Evolutionary conservation across 2,888 invertebrate genomes (phyloP).

Genomic region (Desoria tigrina): DNA sequence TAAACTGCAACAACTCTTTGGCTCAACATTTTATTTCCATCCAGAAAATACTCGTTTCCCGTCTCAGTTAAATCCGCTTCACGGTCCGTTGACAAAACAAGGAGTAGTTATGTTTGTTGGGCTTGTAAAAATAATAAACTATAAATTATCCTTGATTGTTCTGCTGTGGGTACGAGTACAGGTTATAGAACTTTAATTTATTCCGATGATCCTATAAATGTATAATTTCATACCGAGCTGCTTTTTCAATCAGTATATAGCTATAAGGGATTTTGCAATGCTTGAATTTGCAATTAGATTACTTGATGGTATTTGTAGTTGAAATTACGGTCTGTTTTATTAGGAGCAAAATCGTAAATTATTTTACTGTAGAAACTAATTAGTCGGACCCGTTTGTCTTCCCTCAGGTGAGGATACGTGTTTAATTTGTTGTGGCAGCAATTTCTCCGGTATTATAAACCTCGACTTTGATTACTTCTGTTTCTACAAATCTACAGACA

Average conservation of each 20-base stretch:
- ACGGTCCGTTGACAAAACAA: constrained; percentile 20
- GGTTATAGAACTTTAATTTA: too few relatives aligned
- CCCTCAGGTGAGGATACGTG: constrained; percentile 10
- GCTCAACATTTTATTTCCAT: neutral
- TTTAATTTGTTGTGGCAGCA: too few relatives aligned
- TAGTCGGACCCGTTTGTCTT: constrained; percentile 23
- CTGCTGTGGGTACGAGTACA: too few relatives aligned
- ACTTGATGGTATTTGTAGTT: neutral
- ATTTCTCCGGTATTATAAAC: too few relatives aligned
- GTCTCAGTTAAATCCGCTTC: constrained; percentile 2
- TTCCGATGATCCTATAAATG: too few relatives aligned
- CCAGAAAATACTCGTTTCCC: neutral
- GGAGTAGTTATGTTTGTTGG: neutral
- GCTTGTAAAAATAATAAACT: constrained; percentile 4
- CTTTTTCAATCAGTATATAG: too few relatives aligned
- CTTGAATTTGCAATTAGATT: too few relatives aligned
- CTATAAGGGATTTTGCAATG: too few relatives aligned
- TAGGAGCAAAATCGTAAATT: constrained; percentile 17
- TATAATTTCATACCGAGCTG: too few relatives aligned
- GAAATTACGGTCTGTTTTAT: constrained; percentile 12
- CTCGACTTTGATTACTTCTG: too few relatives aligned
- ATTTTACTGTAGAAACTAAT: constrained; percentile 22
- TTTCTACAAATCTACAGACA: too few relatives aligned
- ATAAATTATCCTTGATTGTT: too few relatives aligned
- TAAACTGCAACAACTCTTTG: neutral